Evolutionary conservation across 2,888 invertebrate genomes (phyloP), one percentile per base, ranked within the genome.

Genomic region (Rhaphigaster nebulosa): DNA sequence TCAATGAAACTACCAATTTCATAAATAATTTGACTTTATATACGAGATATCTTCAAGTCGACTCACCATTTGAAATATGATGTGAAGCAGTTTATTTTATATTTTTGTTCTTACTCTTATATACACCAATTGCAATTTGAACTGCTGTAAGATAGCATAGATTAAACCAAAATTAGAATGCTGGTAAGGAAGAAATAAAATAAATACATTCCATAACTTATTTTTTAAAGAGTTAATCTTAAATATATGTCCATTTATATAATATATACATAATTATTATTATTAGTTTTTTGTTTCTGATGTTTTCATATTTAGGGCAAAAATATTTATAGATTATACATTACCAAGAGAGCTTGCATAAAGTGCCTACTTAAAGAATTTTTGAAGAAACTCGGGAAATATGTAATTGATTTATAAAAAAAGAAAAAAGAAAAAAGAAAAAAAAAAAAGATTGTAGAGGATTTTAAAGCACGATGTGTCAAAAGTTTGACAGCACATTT

Each of bases 241-340:
- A 60, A 87, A 87, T 87, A 54, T 60, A 88, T 60, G 88, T 88
- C 88, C 88, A 88, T 88, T 88, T 88, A 88, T 88, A 88, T 88
- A 88, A 88, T 88, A 88, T 88, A 45, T 84, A 84, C 84, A 84
- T 84, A 20, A 84, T 50, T 76, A 76, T 76, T 65, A 60, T 60
- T 60, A 60, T 60, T 56, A 26, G 34, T 70, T 8, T 84, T 84
- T 76, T 84, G 45, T 15, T 45, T 26, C n/a, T 84, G 84, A 84
- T 84, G 84, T 84, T 84, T 13, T 84, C 45, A n/a, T 41, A 84
- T 84, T 50, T n/a, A 84, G 84, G 45, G 84, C 41, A 84, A 50
- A 84, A 84, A 84, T 84, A 84, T 84, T 84, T 84, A 84, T 45
- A 84, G 84, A 84, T 45, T 13, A 84, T 45, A 84, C n/a, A 45